Evolutionary conservation across 2,797 vertebrate species (phyloP).

Genomic region (Myiotriccus ornatus): DNA sequence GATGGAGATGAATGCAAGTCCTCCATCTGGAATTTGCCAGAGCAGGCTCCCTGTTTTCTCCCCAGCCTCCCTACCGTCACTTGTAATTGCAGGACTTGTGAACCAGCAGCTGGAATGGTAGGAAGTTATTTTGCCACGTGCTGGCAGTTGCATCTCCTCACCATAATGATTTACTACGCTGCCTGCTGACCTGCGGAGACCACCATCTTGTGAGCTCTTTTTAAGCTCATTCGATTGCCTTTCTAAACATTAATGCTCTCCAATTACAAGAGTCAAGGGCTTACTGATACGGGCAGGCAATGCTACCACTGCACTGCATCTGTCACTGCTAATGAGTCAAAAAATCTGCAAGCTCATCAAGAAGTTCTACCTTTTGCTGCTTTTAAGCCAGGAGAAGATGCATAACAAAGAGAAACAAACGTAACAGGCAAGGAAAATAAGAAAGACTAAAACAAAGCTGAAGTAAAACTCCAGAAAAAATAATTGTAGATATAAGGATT

Average conservation of each 20-base stretch:
- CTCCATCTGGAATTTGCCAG: not conserved
- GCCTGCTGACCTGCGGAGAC: not conserved
- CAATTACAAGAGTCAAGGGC: not conserved
- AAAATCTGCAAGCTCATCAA: not conserved
- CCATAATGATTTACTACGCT: not conserved
- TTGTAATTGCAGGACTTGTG: not conserved
- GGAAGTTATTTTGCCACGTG: not conserved
- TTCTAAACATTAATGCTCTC: not conserved
- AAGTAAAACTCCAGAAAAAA: not conserved
- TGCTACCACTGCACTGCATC: not conserved
- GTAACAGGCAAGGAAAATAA: not conserved
- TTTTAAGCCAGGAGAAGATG: not conserved
- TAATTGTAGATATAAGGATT: not conserved
- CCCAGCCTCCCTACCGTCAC: not conserved
- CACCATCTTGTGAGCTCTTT: slow-evolving; percentile 37
- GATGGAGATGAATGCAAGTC: not conserved
- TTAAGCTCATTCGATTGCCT: not conserved
- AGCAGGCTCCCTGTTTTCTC: not conserved
- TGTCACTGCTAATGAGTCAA: not conserved
- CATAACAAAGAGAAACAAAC: not conserved
- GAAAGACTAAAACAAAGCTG: not conserved
- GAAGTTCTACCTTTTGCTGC: not conserved
- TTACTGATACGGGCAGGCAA: not conserved
- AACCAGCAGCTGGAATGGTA: not conserved
- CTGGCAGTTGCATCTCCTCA: not conserved